Conservation (phyloP, 1,140 invertebrate species). For the Pentalonia nigronervosa region DNA sequence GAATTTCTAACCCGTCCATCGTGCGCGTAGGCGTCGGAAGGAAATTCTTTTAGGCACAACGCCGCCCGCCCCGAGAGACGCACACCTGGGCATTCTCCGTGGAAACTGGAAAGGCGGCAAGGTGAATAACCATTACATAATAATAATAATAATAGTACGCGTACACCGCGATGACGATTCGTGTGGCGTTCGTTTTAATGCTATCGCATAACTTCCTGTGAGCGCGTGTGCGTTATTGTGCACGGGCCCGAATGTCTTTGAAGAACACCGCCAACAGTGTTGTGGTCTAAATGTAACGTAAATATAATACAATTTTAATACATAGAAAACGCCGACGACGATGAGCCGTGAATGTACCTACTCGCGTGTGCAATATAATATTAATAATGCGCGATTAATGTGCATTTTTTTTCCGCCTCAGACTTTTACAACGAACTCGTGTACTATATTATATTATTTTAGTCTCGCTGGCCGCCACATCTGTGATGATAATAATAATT, state of each 20-base stretch:
- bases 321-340: background rate
- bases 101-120: conserved; percentile 40
- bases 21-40: conserved; percentile 48
- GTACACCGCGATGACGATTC: background rate
- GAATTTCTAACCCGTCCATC: conserved; percentile 48
- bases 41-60: conserved; percentile 17
- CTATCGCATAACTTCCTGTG: conserved; percentile 9
- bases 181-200: background rate
- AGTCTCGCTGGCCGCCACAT: background rate
- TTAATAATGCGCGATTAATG: background rate
- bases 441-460: background rate
- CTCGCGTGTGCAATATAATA: background rate
- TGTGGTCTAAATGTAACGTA: background rate
- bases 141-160: too few relatives aligned
- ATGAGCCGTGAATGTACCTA: background rate
- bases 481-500: background rate
- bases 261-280: background rate
- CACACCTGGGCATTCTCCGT: conserved; percentile 6
- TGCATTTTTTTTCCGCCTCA: background rate
- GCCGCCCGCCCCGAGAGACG: background rate
- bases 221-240: conserved; percentile 4
- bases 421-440: background rate
- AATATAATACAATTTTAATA: background rate
- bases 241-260: background rate
- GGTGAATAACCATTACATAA: conserved; percentile 46